Conservation (phyloP, 2,113 vertebrate genomes). For the Budorcas taxicolor region DNA sequence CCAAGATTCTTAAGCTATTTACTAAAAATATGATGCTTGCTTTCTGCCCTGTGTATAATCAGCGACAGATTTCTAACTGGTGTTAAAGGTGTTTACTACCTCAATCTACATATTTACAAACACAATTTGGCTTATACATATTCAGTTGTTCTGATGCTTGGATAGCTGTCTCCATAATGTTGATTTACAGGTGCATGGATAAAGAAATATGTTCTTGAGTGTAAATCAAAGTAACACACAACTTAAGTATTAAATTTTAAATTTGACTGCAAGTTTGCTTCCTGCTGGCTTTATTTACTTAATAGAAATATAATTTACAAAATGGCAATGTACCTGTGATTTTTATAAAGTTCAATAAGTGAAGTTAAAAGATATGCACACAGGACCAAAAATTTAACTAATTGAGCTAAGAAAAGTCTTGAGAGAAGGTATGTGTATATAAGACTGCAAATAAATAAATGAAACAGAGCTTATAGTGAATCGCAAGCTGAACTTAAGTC, state of each 20-base stretch:
- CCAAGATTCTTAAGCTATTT: constrained; percentile 45
- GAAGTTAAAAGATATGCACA: neutral
- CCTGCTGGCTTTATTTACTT: constrained; percentile 33
- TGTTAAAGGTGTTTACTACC: constrained; percentile 62
- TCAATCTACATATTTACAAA: constrained; percentile 46
- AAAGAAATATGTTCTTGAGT: constrained; percentile 45
- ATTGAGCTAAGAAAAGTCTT: neutral
- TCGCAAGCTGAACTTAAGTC: neutral
- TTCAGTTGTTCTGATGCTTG: constrained; percentile 37
- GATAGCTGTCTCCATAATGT: constrained; percentile 52
- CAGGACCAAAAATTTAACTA: neutral
- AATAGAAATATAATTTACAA: constrained; percentile 48
- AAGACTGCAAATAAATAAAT: neutral
- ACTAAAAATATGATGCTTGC: neutral
- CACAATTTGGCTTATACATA: constrained; percentile 61
- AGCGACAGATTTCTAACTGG: constrained; percentile 43
- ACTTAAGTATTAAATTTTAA: constrained; percentile 50
- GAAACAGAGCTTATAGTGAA: neutral
- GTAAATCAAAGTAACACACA: constrained; percentile 51
- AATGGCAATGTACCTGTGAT: neutral
- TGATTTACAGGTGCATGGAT: constrained; percentile 49
- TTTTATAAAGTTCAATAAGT: constrained; percentile 27
- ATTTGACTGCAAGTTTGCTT: constrained; percentile 42
- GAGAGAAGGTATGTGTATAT: neutral
- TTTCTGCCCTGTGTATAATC: constrained; percentile 31